These are phyloP conservation scores for Trematomus bernacchii DNA, from an alignment of 2,797 vertebrate genomes.

Conservation along the genomic window DNA sequence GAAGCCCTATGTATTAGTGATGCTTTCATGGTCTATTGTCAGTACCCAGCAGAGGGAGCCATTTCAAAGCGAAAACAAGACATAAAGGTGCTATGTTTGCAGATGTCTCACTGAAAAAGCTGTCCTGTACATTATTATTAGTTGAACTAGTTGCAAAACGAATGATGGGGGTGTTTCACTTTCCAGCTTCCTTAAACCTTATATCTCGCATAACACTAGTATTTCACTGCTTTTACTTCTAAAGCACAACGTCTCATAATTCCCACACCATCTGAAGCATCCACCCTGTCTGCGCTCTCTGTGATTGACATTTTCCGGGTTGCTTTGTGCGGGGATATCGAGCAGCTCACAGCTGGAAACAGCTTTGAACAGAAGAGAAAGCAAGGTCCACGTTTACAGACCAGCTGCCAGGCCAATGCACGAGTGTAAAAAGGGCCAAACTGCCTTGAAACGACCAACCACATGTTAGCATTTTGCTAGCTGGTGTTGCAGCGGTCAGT, in stretches of 20 bases:
- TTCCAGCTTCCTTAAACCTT: neutral
- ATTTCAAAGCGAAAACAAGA: conserved; percentile 12
- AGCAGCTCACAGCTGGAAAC: conserved; percentile 11
- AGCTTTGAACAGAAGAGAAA: conserved; percentile 24
- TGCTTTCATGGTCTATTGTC: neutral
- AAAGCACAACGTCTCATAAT: neutral
- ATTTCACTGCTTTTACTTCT: neutral
- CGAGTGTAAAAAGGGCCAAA: conserved; percentile 6
- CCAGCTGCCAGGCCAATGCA: neutral
- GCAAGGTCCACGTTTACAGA: neutral
- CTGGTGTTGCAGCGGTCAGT: conserved; percentile 53
- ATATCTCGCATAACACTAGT: neutral
- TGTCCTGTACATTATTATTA: neutral
- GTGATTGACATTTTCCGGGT: conserved; percentile 39
- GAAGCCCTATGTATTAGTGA: neutral
- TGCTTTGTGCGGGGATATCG: conserved; percentile 50
- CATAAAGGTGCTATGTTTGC: neutral
- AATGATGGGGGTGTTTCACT: neutral
- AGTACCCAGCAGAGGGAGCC: conserved; percentile 44
- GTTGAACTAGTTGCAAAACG: neutral
- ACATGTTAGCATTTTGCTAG: conserved; percentile 43
- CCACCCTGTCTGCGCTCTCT: neutral
- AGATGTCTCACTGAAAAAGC: neutral
- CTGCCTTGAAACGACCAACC: conserved; percentile 24
- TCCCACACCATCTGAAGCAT: conserved; percentile 29